Evolutionary conservation across 2,113 vertebrate species (phyloP).

Genomic region (Lamprotornis superbus): DNA sequence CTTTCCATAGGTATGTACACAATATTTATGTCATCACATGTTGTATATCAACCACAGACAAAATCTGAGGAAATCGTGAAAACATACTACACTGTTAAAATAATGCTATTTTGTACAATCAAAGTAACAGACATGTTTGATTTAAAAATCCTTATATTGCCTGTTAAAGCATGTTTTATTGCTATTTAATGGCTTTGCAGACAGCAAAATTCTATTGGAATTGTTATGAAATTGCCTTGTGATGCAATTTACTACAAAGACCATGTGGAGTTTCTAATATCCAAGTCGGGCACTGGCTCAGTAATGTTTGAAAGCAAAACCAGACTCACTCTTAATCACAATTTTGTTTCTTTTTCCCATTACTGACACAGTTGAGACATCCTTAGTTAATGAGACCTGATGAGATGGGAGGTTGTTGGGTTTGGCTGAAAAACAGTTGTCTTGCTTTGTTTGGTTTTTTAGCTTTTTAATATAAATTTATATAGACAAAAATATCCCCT

Average conservation of each 20-base stretch:
- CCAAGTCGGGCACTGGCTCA: background rate
- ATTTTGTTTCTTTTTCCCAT: background rate
- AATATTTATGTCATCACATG: rapidly evolving
- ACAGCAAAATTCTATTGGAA: conserved; percentile 35
- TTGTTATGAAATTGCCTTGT: conserved; percentile 22
- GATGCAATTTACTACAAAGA: conserved; percentile 13
- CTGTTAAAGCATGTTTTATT: background rate
- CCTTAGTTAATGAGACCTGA: background rate
- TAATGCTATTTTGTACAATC: background rate
- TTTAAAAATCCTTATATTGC: background rate
- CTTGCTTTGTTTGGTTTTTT: background rate
- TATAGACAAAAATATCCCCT: background rate
- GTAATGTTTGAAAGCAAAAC: background rate
- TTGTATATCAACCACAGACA: background rate
- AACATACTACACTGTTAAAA: background rate
- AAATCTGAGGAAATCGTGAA: background rate
- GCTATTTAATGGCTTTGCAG: conserved; percentile 16
- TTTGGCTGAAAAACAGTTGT: background rate
- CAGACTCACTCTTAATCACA: background rate
- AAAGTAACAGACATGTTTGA: background rate
- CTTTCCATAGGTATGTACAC: background rate
- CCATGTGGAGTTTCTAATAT: background rate
- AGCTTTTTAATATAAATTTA: background rate
- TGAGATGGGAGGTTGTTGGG: background rate
- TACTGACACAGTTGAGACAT: background rate